These are phyloP conservation scores for Chrosomus eos DNA, from an alignment of 2,797 vertebrate genomes.

Conservation along the genomic window DNA sequence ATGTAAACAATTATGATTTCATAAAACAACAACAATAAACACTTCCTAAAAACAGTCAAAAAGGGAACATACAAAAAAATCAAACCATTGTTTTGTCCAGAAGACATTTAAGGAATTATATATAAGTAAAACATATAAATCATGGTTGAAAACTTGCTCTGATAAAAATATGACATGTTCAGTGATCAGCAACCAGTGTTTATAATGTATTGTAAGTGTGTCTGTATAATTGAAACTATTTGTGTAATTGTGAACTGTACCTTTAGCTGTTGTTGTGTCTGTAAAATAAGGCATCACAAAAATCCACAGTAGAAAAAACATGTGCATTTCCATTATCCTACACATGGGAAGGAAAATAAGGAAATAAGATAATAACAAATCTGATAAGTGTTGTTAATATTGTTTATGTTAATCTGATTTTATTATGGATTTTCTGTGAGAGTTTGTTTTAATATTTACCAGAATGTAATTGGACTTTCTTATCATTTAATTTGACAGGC, in stretches of 20 bases:
- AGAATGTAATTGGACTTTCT: background rate
- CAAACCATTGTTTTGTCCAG: background rate
- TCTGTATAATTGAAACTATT: background rate
- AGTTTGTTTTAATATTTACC: background rate
- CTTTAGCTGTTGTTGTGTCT: constrained; percentile 4
- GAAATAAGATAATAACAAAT: too few relatives aligned
- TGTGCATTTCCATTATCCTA: background rate
- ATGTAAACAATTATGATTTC: background rate
- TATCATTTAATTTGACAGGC: background rate
- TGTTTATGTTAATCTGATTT: background rate
- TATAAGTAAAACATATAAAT: background rate
- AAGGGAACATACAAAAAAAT: background rate
- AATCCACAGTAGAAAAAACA: background rate
- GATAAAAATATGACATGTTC: background rate
- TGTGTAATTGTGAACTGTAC: background rate
- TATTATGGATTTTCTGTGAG: background rate
- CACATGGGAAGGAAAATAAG: background rate
- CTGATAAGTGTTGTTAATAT: too few relatives aligned
- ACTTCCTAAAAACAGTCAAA: background rate
- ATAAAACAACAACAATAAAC: background rate
- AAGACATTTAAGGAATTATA: background rate
- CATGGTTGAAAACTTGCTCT: background rate
- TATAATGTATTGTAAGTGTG: background rate
- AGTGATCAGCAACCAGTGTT: background rate
- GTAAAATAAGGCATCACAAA: background rate